Evolutionary conservation across 2,113 vertebrate species (phyloP).

Genomic region (Heliornis fulica): DNA sequence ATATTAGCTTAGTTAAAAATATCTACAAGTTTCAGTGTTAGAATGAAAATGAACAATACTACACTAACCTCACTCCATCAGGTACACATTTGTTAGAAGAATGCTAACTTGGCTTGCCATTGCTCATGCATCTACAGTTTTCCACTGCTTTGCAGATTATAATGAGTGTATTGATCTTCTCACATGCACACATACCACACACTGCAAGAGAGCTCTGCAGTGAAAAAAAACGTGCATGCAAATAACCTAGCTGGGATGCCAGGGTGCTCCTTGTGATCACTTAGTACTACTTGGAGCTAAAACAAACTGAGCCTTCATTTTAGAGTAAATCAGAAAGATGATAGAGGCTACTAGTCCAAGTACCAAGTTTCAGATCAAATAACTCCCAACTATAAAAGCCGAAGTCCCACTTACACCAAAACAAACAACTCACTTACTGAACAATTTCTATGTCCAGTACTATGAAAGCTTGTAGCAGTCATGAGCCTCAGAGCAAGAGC

Average conservation of each 20-base stretch:
- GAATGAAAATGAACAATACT: not conserved
- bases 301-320: not conserved
- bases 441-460: not conserved
- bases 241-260: not conserved
- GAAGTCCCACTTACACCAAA: not conserved
- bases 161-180: not conserved
- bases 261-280: not conserved
- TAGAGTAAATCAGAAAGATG: not conserved
- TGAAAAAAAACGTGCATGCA: not conserved
- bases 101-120: not conserved
- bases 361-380: not conserved
- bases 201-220: not conserved
- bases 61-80: not conserved
- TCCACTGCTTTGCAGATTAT: not conserved
- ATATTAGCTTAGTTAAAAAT: not conserved
- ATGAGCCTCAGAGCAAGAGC: not conserved
- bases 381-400: not conserved
- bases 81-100: not conserved
- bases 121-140: not conserved
- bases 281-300: not conserved
- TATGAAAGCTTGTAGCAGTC: not conserved
- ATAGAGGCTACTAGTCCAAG: not conserved
- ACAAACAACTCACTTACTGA: not conserved
- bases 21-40: not conserved
- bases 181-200: not conserved